Evolutionary conservation across 2,888 invertebrate species (phyloP).

Genomic region (Brenthis hecate): DNA sequence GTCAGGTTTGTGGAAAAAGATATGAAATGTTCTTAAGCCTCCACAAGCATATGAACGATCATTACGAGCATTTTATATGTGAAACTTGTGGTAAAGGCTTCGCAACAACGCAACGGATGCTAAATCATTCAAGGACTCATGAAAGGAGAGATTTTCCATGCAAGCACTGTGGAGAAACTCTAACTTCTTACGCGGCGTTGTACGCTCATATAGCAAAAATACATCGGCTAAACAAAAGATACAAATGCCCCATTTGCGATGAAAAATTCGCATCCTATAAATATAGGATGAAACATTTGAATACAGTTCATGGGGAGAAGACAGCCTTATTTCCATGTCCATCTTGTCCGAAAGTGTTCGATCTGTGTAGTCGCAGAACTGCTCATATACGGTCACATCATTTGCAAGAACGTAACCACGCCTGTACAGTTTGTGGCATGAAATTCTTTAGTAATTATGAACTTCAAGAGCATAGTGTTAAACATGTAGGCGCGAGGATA

Average conservation of each 20-base stretch:
- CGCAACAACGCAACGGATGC: conserved; percentile 69
- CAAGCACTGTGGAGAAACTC: conserved; percentile 63
- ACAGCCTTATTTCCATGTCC: conserved; percentile 71
- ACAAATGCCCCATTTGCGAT: conserved; percentile 75
- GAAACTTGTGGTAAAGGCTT: conserved; percentile 75
- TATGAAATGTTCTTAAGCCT: conserved; percentile 74
- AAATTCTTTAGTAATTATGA: conserved; percentile 81
- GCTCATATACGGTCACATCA: conserved; percentile 72
- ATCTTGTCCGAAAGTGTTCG: conserved; percentile 70
- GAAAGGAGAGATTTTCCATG: conserved; percentile 68
- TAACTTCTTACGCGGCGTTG: conserved; percentile 61
- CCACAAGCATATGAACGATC: conserved; percentile 76
- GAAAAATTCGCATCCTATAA: conserved; percentile 74
- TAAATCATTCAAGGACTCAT: conserved; percentile 69
- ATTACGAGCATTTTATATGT: conserved; percentile 73
- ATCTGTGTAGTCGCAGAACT: conserved; percentile 69
- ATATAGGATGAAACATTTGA: conserved; percentile 68
- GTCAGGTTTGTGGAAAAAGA: conserved; percentile 70
- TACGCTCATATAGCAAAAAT: conserved; percentile 69
- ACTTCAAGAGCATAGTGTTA: conserved; percentile 79
- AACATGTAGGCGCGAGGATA: conserved; percentile 79
- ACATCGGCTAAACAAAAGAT: conserved; percentile 68
- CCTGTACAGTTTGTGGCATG: conserved; percentile 77
- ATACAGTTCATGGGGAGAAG: conserved; percentile 67
- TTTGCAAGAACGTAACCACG: conserved; percentile 72